Evolutionary conservation across 2,888 invertebrate genomes (phyloP).

Genomic region (Volucella bombylans): DNA sequence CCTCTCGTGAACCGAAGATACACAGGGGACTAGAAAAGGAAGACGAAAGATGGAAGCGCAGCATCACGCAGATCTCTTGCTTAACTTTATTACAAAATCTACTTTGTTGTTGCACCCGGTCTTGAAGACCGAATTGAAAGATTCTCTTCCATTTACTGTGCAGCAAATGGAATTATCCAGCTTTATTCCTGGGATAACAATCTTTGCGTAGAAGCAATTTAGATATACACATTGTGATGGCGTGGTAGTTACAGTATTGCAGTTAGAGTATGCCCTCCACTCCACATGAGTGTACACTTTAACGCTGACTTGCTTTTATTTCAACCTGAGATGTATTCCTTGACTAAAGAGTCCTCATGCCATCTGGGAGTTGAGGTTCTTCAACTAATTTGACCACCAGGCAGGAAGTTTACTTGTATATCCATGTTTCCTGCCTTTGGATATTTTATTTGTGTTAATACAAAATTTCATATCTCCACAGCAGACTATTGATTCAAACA

Average conservation of each 20-base stretch:
- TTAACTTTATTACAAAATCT: conserved; percentile 47
- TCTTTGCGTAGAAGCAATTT: conserved; percentile 53
- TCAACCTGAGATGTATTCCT: conserved; percentile 1
- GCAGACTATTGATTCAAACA: conserved; percentile 22
- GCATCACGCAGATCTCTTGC: conserved; percentile 24
- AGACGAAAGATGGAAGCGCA: neutral
- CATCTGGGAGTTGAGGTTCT: too few relatives aligned
- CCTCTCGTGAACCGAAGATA: conserved; percentile 35
- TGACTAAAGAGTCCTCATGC: too few relatives aligned
- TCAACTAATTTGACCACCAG: neutral
- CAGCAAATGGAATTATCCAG: conserved; percentile 53
- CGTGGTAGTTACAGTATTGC: conserved; percentile 29
- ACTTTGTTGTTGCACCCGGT: conserved; percentile 53
- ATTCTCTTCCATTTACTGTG: neutral
- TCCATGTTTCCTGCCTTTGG: conserved; percentile 1
- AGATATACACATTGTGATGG: conserved; percentile 22
- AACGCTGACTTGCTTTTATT: conserved; percentile 37
- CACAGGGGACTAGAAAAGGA: neutral
- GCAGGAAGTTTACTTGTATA: conserved; percentile 41
- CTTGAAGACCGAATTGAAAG: conserved; percentile 31
- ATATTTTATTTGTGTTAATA: conserved; percentile 49
- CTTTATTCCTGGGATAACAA: conserved; percentile 54
- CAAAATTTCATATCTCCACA: conserved; percentile 52
- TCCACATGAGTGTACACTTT: conserved; percentile 14
- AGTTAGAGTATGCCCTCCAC: neutral